Evolutionary conservation across 2,113 vertebrate species (phyloP), one percentile per base, ranked within the genome.

Genomic region (Mesitornis unicolor): DNA sequence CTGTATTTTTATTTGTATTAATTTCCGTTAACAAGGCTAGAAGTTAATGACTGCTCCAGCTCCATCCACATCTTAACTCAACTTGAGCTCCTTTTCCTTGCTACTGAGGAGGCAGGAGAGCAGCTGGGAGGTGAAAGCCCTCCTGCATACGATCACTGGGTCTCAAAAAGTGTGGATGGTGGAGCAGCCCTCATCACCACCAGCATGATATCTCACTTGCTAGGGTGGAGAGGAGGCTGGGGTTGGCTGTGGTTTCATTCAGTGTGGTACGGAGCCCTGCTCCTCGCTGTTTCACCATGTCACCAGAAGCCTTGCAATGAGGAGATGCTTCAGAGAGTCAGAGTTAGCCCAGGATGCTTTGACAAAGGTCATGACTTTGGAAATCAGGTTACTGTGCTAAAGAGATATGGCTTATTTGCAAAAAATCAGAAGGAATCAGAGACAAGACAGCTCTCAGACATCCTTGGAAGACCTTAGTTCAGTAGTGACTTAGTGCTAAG

Each of bases 221-320:
- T 56, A 40, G 42, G 47, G 36, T 50, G 40, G 35, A 81, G 57
- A 7, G 43, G 80, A 24, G 33, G 40, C 18, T 56, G 24, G 47
- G 36, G 9, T 5, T 68, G 13, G 29, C 42, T 68, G 38, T 33
- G 42, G 47, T 82, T 81, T 88, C 0, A 0, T 80, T 71, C 22
- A n/a, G 31, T 16, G 28, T 22, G 43, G 29, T 45, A 33, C 36
- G 53, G 57, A 43, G 17, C 54, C 57, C 36, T 29, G 25, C 16
- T 70, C 25, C 40, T 65, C 14, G 2, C 29, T 8, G 13, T 17
- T 35, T 50, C 31, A 48, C 28, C 13, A 7, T n/a, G 28, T 25
- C 45, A 48, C 40, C 35, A 14, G 0, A 2, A 65, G 35, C 33
- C 5, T 0, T 24, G n/a, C 0, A 9, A 57, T 9, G 6, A 75